Conservation (phyloP, 2,888 invertebrate genomes). For the Sympetrum striolatum region DNA sequence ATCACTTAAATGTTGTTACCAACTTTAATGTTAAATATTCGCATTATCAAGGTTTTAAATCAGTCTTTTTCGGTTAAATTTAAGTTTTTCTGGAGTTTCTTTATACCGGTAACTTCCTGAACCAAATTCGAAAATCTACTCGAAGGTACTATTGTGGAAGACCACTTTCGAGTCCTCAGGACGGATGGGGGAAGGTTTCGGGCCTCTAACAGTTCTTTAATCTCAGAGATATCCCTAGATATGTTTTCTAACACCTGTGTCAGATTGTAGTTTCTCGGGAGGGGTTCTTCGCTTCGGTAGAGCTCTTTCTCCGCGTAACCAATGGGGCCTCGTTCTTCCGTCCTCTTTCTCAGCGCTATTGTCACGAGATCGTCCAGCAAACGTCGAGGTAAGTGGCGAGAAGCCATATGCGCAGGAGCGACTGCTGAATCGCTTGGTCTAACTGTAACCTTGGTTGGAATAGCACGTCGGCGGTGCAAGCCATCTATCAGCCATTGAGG, state of each 20-base stretch:
- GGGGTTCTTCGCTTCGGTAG: not conserved
- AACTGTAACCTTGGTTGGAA: not conserved
- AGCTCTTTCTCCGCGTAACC: not conserved
- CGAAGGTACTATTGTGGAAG: not conserved
- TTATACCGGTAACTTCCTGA: not conserved
- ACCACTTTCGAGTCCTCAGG: not conserved
- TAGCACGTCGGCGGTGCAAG: not conserved
- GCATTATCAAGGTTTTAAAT: too few species aligned
- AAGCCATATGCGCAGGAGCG: not conserved
- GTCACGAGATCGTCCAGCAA: slow-evolving; percentile 1
- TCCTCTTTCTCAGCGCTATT: not conserved
- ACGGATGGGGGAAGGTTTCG: not conserved
- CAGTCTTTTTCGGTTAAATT: not conserved
- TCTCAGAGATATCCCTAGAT: not conserved
- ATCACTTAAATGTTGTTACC: too few species aligned
- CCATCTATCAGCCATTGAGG: not conserved
- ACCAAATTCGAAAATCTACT: slow-evolving; percentile 20
- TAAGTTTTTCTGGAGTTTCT: not conserved
- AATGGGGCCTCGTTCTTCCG: not conserved
- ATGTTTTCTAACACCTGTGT: not conserved
- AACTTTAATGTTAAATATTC: too few species aligned
- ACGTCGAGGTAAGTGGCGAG: not conserved
- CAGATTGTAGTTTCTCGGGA: not conserved
- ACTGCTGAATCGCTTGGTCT: not conserved
- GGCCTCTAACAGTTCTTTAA: not conserved